Conservation (phyloP, 2,888 invertebrate genomes). For the Tuta absoluta region DNA sequence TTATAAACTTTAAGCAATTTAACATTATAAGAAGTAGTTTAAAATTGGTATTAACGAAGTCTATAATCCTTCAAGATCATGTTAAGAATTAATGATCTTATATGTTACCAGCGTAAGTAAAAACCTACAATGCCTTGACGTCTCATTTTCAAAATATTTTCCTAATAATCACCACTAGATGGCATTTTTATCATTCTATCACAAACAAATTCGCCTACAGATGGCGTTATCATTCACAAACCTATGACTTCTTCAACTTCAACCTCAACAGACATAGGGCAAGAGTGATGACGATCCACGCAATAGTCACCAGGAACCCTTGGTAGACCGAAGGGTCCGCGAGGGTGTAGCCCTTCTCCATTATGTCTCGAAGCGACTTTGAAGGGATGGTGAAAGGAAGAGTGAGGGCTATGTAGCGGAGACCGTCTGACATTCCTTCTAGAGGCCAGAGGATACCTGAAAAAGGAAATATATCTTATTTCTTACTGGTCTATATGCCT, state of each 20-base stretch:
- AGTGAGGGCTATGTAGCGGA: constrained; percentile 83
- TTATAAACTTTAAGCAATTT: too few species aligned
- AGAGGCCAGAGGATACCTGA: constrained; percentile 85
- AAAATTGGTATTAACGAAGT: too few species aligned
- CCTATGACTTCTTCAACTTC: constrained; percentile 63
- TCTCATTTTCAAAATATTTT: too few species aligned
- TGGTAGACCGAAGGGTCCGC: constrained; percentile 85
- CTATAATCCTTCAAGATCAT: too few species aligned
- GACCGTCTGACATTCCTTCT: constrained; percentile 83
- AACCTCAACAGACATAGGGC: constrained; percentile 77
- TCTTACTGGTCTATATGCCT: neutral
- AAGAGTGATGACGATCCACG: constrained; percentile 84
- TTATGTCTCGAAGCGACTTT: constrained; percentile 86
- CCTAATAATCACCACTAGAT: neutral
- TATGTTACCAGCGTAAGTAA: too few species aligned
- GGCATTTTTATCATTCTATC: neutral
- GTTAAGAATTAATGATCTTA: too few species aligned
- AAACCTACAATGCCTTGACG: too few species aligned
- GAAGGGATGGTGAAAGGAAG: constrained; percentile 92
- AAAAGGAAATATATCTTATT: neutral
- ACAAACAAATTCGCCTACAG: neutral
- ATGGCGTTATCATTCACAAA: constrained; percentile 5
- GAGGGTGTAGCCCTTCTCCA: constrained; percentile 88
- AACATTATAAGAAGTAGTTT: too few species aligned
- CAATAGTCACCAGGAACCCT: constrained; percentile 85